Evolutionary conservation across 2,888 invertebrate species (phyloP), one percentile per base, ranked within the genome.

Genomic region (Pachliopta kotzebuea): DNA sequence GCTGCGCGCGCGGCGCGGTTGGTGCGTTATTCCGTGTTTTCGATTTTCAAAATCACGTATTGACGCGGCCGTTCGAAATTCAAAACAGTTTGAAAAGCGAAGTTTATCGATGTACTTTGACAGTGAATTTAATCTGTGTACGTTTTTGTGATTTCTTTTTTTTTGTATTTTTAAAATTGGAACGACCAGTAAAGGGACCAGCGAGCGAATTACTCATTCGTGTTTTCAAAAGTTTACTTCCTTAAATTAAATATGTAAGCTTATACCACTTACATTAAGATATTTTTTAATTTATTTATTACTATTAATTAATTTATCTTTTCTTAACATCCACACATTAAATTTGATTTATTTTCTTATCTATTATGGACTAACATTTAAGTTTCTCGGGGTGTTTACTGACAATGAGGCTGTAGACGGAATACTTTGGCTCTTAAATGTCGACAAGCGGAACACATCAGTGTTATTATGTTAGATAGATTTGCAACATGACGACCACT

Each of bases 1-100:
- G 86, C 75, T 78, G 88, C 88, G 88, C 87, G 77, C 70, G 86
- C 87, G 86, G 79, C 83, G 86, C 83, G 78, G 83, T 75, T 75
- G 79, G 78, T 78, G 82, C 78, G 76, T 55, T 65, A 71, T 71
- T 71, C 62, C 73, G 73, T 73, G 76, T 71, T 74, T 69, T 68
- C 66, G 67, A 67, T 76, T 56, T 79, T 79, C 74, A 68, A 78
- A 83, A 75, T 78, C 77, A 76, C 80, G 83, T 77, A 76, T 75
- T 71, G 70, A 68, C 81, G 81, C 82, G 79, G 74, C 71, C 75
- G 77, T 77, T 75, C 77, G 74, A 79, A 75, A 79, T 80, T 75
- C 74, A 78, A 80, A 76, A 76, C 11, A 4, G 0, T 11, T 76
- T 75, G 71, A 62, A 70, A 74, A 71, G 68, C 73, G 85, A 88